Conservation (phyloP, 2,888 invertebrate genomes). For the Acanthosoma haemorrhoidale region DNA sequence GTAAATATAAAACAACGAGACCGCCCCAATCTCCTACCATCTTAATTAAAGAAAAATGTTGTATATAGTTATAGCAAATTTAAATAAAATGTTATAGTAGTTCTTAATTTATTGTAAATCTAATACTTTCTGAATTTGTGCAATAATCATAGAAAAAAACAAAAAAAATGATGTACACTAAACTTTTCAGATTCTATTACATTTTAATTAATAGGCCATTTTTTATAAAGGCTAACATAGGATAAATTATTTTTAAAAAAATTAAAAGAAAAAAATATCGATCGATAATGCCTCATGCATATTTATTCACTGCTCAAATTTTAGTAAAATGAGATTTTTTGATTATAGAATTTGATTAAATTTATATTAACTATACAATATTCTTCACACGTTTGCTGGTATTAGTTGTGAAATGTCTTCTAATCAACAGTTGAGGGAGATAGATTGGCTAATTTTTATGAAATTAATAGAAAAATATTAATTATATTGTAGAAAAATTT, state of each 20-base stretch:
- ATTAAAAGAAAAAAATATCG: background rate
- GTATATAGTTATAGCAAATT: constrained; percentile 22
- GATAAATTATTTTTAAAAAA: background rate
- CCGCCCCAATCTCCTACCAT: constrained; percentile 18
- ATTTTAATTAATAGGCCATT: background rate
- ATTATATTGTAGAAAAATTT: background rate
- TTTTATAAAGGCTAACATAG: constrained; percentile 8
- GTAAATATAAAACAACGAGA: constrained; percentile 27
- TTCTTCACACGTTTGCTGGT: background rate
- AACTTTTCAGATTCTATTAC: constrained; percentile 1
- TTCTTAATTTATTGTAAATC: constrained; percentile 22
- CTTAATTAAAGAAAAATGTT: background rate
- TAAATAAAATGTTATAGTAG: constrained; percentile 14
- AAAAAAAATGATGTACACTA: background rate
- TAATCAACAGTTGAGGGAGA: background rate
- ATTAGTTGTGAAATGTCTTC: background rate
- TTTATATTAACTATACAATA: constrained; percentile 1
- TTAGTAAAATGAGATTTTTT: constrained; percentile 14
- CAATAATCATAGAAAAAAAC: constrained; percentile 7
- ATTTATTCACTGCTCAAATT: constrained; percentile 27
- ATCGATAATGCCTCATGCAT: background rate
- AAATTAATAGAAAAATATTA: background rate
- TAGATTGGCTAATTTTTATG: constrained; percentile 6
- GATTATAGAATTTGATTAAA: background rate
- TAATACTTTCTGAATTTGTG: constrained; percentile 20